Evolutionary conservation across 2,888 invertebrate genomes (phyloP), one percentile per base, ranked within the genome.

Genomic region (Noctua janthina): DNA sequence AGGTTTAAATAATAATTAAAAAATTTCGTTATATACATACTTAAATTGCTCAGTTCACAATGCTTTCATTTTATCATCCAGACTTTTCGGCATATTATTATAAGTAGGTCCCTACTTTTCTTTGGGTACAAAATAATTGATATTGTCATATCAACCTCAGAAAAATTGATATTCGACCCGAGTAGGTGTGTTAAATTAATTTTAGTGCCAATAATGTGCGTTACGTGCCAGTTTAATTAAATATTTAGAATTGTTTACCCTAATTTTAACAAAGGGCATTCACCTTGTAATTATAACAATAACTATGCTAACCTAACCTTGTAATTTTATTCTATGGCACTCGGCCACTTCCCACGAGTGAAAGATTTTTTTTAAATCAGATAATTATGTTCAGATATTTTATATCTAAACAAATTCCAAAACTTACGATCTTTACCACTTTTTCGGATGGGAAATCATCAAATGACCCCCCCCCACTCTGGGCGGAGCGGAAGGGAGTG

Each of bases 111-210:
- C 23, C 15, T 54, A 35, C 8, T 54, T 54, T n/a, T 35, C 17
- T 72, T 4, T 72, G 23, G 7, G 1, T 54, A 43, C 35, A 17
- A 43, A 23, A 43, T 39, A 54, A 59, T 64, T 3, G 29, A 64
- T 17, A 39, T 43, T 43, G 20, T 66, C 5, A 5, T 66, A 39
- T 39, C 8, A 74, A n/a, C 11, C 64, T 15, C 8, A 1, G 2
- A 43, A 20, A 46, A 76, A 67, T 86, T 81, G 11, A 71, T 71
- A 85, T 76, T 77, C 85, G 0, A n/a, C 69, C 62, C 15, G 0
- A 73, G 72, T 75, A 35, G 8, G 35, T 2, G 43, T 56, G 20
- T 43, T 39, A 67, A 85, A 64, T 54, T 54, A 75, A 49, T 75
- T 75, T 23, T n/a, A 67, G 54, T 69, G 0, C 72, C 59, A 59